Base-by-base conservation (phyloP, 2,113 vertebrate species). In the Baryphthengus martii region DNA sequence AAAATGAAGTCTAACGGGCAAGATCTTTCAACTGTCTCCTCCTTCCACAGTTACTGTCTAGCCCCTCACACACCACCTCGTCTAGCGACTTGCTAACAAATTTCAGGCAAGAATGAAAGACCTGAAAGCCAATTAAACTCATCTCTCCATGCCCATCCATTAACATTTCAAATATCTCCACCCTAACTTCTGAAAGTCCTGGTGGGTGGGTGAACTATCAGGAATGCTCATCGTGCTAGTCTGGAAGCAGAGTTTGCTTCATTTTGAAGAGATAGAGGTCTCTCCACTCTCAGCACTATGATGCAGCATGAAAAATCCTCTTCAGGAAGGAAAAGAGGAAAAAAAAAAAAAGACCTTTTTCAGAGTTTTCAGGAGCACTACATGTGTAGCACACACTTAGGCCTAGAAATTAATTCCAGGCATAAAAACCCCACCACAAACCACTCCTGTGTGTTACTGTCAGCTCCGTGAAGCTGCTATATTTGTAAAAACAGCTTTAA, bases 311-410 rank as follows among this genome's bases (percentile, higher is more conserved):
- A 65, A 61, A 26, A 56, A 78, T 13, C 10, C 21, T 29, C 33
- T 52, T n/a, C 45, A 53, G 23, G 12, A 21, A 40, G 33, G 11
- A 12, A 18, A n/a, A 19, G n/a, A n/a, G 8, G 12, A 20, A 50
- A 21, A 50, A 13, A 11, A 28, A 52, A 52, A 9, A 56, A 47
- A 19, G 11, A 25, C 19, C 11, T 61, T 77, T 21, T 6, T 45
- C 24, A 29, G 21, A 33, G 49, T 26, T 31, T n/a, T 25, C 35
- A 85, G 40, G 73, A 89, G 31, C 56, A 33, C 21, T 24, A 47
- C 4, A 3, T 1, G 0, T 4, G 1, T 17, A 26, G 26, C 24
- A 81, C 42, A 63, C 47, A 63, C 15, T 50, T 15, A 17, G 10
- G 33, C 26, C 10, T 31, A 66, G 23, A 63, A 95, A 55, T 50